Base-by-base conservation (phyloP, 2,888 invertebrate species). In the Idaea dimidiata region DNA sequence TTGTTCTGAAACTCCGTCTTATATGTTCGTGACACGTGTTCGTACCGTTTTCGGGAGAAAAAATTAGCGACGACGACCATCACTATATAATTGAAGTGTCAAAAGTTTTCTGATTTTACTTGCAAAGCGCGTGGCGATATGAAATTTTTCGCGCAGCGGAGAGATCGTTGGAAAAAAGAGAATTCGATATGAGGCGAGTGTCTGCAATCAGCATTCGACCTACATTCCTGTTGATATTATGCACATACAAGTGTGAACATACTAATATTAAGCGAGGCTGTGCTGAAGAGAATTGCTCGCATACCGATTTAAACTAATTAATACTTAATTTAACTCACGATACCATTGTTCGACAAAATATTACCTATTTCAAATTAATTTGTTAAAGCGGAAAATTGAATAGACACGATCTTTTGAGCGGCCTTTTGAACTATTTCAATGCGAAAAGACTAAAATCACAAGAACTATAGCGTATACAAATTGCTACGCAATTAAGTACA, bases 101-200 rank as follows among this genome's bases (percentile, higher is more conserved):
- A 92, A 91, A 92, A 92, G 90, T 92, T 92, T 85, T 88, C 89
- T 91, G 91, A 92, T 92, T 91, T 91, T 88, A 91, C 92, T 92
- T 91, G 91, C 92, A 91, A 91, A 91, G 83, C 87, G 87, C 84
- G 84, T 84, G 81, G 85, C 85, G 84, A 87, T 90, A 89, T 90
- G 89, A 90, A 91, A 91, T 90, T 88, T 90, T 89, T 89, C 86
- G 86, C 88, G 84, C 82, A 77, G 75, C 80, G 84, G 87, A 83
- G 81, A 88, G 90, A 79, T 84, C 78, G 80, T 76, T 74, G 84
- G 83, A 84, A 91, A 90, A 91, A 91, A 88, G 86, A 84, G 89
- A 91, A 92, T 91, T 90, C 88, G 85, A 90, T 91, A 91, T 91
- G 89, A 88, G 86, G 78, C 81, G 86, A 82, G 83, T 81, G 79